These are phyloP conservation scores for Gymnoscelis rufifasciata DNA, from an alignment of 2,888 invertebrate species.

Conservation along the genomic window DNA sequence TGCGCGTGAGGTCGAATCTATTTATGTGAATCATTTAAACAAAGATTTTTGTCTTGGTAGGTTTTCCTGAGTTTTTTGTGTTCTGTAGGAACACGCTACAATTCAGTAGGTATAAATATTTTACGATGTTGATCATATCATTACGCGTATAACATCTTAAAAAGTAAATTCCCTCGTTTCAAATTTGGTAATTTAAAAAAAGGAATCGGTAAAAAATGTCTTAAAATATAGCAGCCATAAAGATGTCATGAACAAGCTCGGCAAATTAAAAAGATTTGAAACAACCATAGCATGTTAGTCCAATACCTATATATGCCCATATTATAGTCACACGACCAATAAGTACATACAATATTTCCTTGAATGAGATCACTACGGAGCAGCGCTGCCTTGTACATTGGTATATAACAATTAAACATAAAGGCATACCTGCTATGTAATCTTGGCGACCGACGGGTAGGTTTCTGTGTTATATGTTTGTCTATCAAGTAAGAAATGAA, in stretches of 20 bases:
- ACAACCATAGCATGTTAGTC: neutral
- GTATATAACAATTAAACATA: neutral
- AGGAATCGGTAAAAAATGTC: too few relatives aligned
- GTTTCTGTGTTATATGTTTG: too few relatives aligned
- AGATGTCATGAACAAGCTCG: too few relatives aligned
- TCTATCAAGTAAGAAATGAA: too few relatives aligned
- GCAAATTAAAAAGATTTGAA: neutral
- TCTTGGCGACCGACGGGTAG: too few relatives aligned
- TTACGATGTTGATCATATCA: too few relatives aligned
- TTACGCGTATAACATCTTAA: too few relatives aligned
- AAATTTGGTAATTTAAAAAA: too few relatives aligned
- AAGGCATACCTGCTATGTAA: too few relatives aligned
- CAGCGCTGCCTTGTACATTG: neutral
- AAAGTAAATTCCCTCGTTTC: too few relatives aligned
- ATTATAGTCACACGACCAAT: neutral
- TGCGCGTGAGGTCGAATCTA: constrained; percentile 60
- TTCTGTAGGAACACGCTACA: neutral
- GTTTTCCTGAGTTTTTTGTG: constrained; percentile 17
- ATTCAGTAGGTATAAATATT: too few relatives aligned
- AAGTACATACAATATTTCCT: neutral
- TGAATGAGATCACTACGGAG: constrained; percentile 5
- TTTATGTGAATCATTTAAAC: constrained; percentile 45
- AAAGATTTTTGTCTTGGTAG: constrained; percentile 26
- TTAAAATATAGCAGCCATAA: too few relatives aligned
- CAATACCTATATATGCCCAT: neutral